A percentile compares a stretch with the other conserved stretches of the same genome.
Conservation (phyloP, 30 jellyfish, hydroid and myxozoan species). For the Phacellophora camtschatica region DNA sequence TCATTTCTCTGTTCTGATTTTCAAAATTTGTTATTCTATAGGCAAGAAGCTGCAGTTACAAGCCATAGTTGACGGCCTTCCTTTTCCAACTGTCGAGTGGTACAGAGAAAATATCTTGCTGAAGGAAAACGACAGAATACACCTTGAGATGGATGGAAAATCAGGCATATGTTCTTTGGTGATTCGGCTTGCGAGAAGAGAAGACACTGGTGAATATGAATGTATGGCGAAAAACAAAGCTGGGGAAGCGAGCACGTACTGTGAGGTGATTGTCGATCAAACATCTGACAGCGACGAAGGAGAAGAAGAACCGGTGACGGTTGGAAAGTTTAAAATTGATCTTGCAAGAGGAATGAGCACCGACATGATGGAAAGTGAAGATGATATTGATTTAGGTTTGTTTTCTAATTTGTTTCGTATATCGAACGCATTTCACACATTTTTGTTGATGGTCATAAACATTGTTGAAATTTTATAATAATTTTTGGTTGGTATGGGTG, state of each 20-base stretch:
- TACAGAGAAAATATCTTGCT: constrained; percentile 47
- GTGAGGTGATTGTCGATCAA: constrained; percentile 72
- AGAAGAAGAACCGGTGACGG: constrained; percentile 9
- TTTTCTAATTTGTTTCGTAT: neutral
- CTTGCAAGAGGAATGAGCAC: constrained; percentile 65
- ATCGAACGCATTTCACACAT: no score
- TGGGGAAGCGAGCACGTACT: constrained; percentile 95
- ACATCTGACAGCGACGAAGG: constrained; percentile 18
- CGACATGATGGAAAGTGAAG: constrained; percentile 61
- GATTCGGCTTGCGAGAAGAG: constrained; percentile 32
- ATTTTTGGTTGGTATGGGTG: no score
- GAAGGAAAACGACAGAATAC: constrained; percentile 6
- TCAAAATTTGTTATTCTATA: no score
- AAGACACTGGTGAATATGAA: constrained; percentile 88
- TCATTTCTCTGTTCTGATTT: no score
- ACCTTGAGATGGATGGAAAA: constrained; percentile 29
- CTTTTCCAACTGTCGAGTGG: constrained; percentile 66
- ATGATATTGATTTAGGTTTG: neutral
- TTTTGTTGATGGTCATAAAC: no score
- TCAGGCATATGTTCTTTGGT: constrained; percentile 69
- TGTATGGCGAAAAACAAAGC: constrained; percentile 93
- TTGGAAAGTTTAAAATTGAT: neutral
- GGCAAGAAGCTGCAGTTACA: constrained; percentile 50
- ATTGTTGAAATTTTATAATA: no score
- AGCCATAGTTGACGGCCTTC: constrained; percentile 67